phyloP scores from a whole-genome alignment of 1,140 invertebrate species.

The Scaptomyza graminum region DNA sequence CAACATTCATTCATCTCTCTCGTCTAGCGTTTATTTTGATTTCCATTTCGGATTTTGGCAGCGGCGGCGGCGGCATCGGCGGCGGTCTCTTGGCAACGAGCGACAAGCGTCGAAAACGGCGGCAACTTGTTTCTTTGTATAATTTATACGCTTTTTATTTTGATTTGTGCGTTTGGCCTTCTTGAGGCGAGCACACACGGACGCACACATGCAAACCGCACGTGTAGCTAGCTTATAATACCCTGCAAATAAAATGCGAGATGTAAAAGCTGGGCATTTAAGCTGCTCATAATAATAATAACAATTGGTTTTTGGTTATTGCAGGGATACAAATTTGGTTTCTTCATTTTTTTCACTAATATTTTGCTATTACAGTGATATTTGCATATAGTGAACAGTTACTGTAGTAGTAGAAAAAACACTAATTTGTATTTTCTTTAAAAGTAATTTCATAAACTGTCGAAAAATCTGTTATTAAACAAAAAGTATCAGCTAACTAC shows the following conservation, averaged over 20 bases:
- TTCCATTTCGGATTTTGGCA: conserved; percentile 55
- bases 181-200: conserved; percentile 44
- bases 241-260: conserved; percentile 15
- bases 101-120: conserved; percentile 35
- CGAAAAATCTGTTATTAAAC: no score
- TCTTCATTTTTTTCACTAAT: no score
- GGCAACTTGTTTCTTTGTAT: conserved; percentile 73
- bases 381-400: no score
- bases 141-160: conserved; percentile 76
- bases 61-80: not conserved
- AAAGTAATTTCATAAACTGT: no score
- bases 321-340: no score
- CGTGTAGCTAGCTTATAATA: conserved; percentile 39
- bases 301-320: no score
- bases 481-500: no score
- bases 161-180: conserved; percentile 75
- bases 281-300: not conserved
- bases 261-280: not conserved
- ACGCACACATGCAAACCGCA: conserved; percentile 18
- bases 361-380: no score
- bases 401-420: no score
- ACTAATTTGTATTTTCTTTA: no score
- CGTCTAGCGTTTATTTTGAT: conserved; percentile 64
- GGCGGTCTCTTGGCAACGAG: conserved; percentile 41
- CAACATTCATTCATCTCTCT: conserved; percentile 34